phyloP scores from a whole-genome alignment of 2,888 invertebrate species.

The Zaprionus bogoriensis region DNA sequence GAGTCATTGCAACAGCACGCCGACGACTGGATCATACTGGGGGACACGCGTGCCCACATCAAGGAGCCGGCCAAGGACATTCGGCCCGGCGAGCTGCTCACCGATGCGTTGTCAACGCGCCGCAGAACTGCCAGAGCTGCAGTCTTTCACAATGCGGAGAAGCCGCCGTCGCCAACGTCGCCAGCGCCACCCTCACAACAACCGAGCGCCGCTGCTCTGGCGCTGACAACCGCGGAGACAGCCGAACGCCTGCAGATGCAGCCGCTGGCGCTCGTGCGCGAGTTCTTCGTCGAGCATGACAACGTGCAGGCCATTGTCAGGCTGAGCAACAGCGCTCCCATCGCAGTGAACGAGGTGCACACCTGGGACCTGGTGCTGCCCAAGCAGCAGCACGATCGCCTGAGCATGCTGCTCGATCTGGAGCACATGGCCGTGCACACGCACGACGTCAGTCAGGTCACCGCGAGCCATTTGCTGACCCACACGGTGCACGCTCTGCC shows the following conservation, averaged over 20 bases:
- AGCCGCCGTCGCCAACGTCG: rapidly evolving
- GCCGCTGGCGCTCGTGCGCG: conserved; percentile 55
- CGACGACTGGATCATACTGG: conserved; percentile 47
- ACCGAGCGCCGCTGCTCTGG: conserved; percentile 92
- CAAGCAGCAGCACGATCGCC: conserved; percentile 90
- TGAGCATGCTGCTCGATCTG: conserved; percentile 90
- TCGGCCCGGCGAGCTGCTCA: conserved; percentile 83
- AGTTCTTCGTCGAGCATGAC: conserved; percentile 45
- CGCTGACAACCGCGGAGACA: conserved; percentile 91
- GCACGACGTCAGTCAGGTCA: conserved; percentile 98
- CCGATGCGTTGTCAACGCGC: neutral
- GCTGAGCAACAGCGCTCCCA: conserved; percentile 84
- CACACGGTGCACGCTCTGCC: conserved; percentile 95
- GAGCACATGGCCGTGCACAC: too few relatives aligned
- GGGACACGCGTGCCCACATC: conserved; percentile 45
- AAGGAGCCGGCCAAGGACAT: conserved; percentile 95
- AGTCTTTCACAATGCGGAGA: too few relatives aligned
- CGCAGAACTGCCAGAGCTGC: neutral
- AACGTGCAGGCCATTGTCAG: conserved; percentile 27
- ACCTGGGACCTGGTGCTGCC: conserved; percentile 87
- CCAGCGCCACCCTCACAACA: neutral
- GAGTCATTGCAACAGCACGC: conserved; percentile 28
- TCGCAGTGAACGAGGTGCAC: conserved; percentile 92
- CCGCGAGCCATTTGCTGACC: conserved; percentile 95
- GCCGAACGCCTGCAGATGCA: conserved; percentile 83